Evolutionary conservation across 2,113 vertebrate genomes (phyloP).

Genomic region (Anseranas semipalmata): DNA sequence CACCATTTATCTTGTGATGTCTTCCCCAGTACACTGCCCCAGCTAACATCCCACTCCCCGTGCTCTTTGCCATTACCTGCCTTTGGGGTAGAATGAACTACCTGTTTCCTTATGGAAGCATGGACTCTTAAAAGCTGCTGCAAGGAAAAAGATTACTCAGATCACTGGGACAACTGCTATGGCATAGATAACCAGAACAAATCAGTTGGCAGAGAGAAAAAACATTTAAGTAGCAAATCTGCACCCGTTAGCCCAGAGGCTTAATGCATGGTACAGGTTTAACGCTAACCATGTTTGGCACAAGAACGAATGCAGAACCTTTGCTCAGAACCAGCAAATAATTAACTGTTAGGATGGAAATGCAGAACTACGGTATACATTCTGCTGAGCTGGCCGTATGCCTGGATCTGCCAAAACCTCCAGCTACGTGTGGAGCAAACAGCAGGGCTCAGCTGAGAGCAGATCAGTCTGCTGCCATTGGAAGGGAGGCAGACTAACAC

Average conservation of each 20-base stretch:
- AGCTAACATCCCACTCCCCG: neutral
- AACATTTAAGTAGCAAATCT: neutral
- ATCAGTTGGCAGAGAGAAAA: neutral
- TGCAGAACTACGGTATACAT: neutral
- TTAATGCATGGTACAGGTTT: neutral
- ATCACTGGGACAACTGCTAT: neutral
- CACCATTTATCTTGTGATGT: neutral
- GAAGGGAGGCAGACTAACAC: neutral
- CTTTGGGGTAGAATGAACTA: neutral
- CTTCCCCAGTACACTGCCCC: neutral
- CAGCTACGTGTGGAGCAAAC: neutral
- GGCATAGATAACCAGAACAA: neutral
- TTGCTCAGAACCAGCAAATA: neutral
- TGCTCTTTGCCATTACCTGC: neutral
- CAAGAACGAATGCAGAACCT: neutral
- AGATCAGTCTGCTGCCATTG: neutral
- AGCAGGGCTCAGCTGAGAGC: neutral
- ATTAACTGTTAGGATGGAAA: neutral
- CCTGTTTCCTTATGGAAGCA: neutral
- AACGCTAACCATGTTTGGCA: neutral
- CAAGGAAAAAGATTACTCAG: neutral
- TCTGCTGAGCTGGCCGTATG: neutral
- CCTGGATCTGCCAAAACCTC: neutral
- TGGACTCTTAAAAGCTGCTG: rapidly evolving
- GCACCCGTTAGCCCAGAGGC: neutral